Base-by-base conservation (phyloP, 1,140 invertebrate species). In the Hydropsyche tenuis region DNA sequence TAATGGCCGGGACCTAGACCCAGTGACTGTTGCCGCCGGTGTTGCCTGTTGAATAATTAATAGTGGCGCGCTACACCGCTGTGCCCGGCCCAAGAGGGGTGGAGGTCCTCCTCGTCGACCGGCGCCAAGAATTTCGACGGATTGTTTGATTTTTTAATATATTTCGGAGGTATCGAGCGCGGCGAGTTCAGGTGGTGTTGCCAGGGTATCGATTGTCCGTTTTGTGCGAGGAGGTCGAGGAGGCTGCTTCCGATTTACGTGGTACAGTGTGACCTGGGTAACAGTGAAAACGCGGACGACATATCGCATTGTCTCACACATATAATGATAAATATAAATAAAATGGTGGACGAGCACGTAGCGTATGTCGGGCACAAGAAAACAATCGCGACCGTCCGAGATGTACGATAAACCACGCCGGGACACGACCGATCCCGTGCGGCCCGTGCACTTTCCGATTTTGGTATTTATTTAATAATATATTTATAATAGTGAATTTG, bases 1-100 rank as follows among this genome's bases (percentile, higher is more conserved):
- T 37, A 37, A 16, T 68, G n/a, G 42, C n/a, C 69, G 51, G 30
- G 75, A 76, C 75, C 75, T 76, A 76, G 75, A 76, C 75, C 75
- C 69, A 76, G 56, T 68, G 72, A 73, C 66, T 65, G 72, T 51
- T 42, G 63, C 63, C 63, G 30, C 23, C 56, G 56, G 56, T 43
- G 63, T n/a, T 68, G 65, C 65, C 72, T 73, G 75, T 60, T 76
- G 75, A 76, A 76, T 76, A 76, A 76, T 76, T 76, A 76, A 76
- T 76, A 73, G 65, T 72, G 56, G 22, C 65, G 43, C 65, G 43
- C 16, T 37, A 37, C 30, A 9, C 9, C 65, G 43, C 16, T 37
- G 9, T 9, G 30, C 9, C 9, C 30, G 3, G 30, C 30, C 30
- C 30, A 37, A 37, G 23, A 23, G 65, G 65, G 65, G 43, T 68